Evolutionary conservation across 2,797 vertebrate species (phyloP).

Genomic region (Labroides dimidiatus): DNA sequence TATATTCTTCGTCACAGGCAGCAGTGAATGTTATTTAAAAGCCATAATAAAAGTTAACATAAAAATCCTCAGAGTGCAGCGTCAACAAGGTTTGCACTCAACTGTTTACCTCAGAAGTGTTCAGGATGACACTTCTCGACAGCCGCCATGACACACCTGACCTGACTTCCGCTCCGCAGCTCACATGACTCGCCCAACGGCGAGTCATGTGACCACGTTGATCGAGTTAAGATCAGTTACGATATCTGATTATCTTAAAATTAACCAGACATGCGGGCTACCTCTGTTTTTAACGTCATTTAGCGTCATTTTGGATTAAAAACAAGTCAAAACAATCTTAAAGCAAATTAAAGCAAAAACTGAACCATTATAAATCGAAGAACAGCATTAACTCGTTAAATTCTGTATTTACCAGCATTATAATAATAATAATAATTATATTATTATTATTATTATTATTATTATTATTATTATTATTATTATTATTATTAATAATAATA

Average conservation of each 20-base stretch:
- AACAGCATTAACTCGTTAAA: too few species aligned
- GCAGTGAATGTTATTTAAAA: rapidly evolving
- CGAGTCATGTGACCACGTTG: conserved; percentile 43
- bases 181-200: conserved; percentile 53
- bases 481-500: too few species aligned
- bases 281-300: background rate
- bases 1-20: background rate
- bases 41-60: rapidly evolving
- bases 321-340: too few species aligned
- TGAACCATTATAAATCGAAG: too few species aligned
- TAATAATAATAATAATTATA: too few species aligned
- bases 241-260: background rate
- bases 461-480: too few species aligned
- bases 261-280: background rate
- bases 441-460: too few species aligned
- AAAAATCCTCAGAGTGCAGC: background rate
- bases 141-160: conserved; percentile 60
- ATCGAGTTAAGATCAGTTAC: background rate
- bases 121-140: background rate
- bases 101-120: background rate
- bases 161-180: conserved; percentile 37
- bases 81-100: rapidly evolving
- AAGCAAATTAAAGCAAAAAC: too few species aligned
- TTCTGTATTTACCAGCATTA: too few species aligned
- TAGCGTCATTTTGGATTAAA: too few species aligned